A percentile compares a stretch with the other conserved stretches of the same genome.
Conservation (phyloP, 35 echinoderm and acorn worm genomes). For the Acanthaster planci region DNA sequence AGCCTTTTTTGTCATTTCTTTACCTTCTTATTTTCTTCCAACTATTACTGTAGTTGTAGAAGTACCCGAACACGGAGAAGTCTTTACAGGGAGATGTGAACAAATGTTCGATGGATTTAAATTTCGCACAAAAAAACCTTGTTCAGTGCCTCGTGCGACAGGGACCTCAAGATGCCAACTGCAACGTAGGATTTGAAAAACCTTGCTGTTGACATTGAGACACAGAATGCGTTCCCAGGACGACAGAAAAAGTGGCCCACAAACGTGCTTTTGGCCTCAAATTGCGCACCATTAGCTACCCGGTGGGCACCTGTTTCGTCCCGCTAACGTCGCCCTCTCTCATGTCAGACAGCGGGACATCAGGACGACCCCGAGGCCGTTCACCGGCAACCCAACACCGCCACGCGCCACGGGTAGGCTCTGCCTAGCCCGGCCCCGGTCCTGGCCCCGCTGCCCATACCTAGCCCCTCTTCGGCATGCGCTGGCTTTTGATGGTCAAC, state of each 20-base stretch:
- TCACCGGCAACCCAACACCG: not conserved
- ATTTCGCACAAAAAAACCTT: too few species aligned
- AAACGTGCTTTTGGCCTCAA: constrained; percentile 13
- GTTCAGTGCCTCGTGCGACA: too few species aligned
- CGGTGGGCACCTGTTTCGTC: constrained; percentile 1
- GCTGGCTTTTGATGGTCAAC: not conserved
- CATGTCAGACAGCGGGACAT: constrained; percentile 2
- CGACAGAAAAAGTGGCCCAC: not conserved
- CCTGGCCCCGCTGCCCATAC: not conserved
- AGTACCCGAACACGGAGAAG: too few species aligned
- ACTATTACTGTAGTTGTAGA: too few species aligned
- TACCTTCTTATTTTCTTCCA: too few species aligned
- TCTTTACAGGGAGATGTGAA: too few species aligned
- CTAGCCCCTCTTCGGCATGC: not conserved
- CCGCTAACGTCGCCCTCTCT: constrained; percentile 13
- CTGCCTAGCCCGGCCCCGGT: too few species aligned
- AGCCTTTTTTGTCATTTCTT: too few species aligned
- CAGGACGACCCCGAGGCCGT: constrained; percentile 17
- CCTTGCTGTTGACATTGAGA: not conserved
- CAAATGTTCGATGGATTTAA: too few species aligned
- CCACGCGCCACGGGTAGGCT: constrained; percentile 14
- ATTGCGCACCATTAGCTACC: not conserved
- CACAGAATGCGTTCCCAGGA: not conserved
- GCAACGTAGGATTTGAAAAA: not conserved
- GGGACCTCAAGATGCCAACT: not conserved